A percentile compares a stretch with the other conserved stretches of the same genome.
These are phyloP conservation scores for Callyntrura sp. DNA, from an alignment of 2,888 invertebrate species.

Conservation along the genomic window DNA sequence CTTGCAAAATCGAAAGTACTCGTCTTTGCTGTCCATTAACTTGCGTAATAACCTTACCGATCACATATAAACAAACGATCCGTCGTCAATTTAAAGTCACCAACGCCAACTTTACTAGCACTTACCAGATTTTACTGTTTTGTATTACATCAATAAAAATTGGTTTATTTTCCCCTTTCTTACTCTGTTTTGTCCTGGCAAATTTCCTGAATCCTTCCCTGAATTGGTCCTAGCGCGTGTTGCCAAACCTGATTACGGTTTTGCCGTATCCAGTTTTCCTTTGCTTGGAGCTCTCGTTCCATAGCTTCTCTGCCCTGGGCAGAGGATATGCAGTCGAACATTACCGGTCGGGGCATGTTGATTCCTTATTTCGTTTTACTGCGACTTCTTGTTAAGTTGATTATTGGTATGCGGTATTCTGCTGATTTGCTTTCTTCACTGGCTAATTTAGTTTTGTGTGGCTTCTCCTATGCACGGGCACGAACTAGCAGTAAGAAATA, in stretches of 20 bases:
- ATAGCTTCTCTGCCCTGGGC: constrained; percentile 68
- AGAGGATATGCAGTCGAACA: constrained; percentile 77
- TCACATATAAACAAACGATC: not conserved
- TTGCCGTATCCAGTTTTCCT: constrained; percentile 80
- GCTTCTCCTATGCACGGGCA: not conserved
- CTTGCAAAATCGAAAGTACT: constrained; percentile 82
- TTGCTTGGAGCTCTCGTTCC: constrained; percentile 74
- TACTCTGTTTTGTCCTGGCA: constrained; percentile 81
- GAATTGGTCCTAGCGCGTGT: constrained; percentile 81
- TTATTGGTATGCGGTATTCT: not conserved
- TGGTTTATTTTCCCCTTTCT: constrained; percentile 1
- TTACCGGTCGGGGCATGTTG: constrained; percentile 78
- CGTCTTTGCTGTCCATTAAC: constrained; percentile 83
- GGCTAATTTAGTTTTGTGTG: constrained; percentile 6
- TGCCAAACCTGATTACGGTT: constrained; percentile 80
- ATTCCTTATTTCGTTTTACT: not conserved
- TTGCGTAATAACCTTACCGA: constrained; percentile 77
- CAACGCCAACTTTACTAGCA: not conserved
- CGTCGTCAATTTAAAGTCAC: not conserved
- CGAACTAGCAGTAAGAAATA: not conserved
- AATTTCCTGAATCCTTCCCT: constrained; percentile 80
- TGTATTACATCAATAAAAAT: not conserved
- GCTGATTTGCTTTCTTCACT: not conserved
- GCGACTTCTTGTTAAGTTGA: not conserved
- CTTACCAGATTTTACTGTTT: not conserved